A percentile compares a stretch with the other conserved stretches of the same genome.
Conservation (phyloP, 2,797 vertebrate species). For the Aulostomus chinensis region DNA sequence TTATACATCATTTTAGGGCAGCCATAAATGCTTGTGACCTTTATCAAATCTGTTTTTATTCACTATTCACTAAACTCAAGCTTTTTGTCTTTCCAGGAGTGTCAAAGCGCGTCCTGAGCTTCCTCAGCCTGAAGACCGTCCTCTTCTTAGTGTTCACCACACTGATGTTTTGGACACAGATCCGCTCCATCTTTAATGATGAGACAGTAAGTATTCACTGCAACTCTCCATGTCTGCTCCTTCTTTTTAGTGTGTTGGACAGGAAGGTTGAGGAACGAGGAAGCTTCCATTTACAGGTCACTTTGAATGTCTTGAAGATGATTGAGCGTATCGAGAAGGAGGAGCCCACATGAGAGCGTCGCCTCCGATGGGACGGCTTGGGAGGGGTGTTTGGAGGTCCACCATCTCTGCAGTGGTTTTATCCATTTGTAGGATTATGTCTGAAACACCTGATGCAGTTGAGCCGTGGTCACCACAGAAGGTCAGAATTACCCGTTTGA, state of each 20-base stretch:
- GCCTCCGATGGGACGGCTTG: conserved; percentile 97
- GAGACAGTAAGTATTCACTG: conserved; percentile 85
- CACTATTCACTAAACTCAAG: neutral
- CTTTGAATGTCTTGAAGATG: conserved; percentile 80
- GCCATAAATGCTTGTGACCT: too few relatives aligned
- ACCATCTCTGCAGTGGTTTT: conserved; percentile 95
- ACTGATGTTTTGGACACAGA: conserved; percentile 98
- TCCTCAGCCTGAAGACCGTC: conserved; percentile 96
- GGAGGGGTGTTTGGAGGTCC: conserved; percentile 92
- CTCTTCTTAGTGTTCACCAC: conserved; percentile 98
- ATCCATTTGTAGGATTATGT: conserved; percentile 92
- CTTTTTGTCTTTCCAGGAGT: conserved; percentile 90
- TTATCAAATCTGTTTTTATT: neutral
- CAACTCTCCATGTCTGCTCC: neutral
- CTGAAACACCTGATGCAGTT: conserved; percentile 83
- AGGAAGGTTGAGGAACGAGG: neutral
- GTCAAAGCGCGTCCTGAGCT: conserved; percentile 94
- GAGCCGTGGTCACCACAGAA: conserved; percentile 80
- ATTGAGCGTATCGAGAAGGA: conserved; percentile 98
- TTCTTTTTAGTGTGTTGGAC: neutral
- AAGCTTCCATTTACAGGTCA: conserved; percentile 12
- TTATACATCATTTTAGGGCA: too few relatives aligned
- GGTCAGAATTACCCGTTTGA: conserved; percentile 94
- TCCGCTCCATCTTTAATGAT: conserved; percentile 99
- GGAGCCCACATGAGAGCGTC: conserved; percentile 96